Conservation (phyloP, 2,797 vertebrate genomes). For the Crocodylus rhombifer region DNA sequence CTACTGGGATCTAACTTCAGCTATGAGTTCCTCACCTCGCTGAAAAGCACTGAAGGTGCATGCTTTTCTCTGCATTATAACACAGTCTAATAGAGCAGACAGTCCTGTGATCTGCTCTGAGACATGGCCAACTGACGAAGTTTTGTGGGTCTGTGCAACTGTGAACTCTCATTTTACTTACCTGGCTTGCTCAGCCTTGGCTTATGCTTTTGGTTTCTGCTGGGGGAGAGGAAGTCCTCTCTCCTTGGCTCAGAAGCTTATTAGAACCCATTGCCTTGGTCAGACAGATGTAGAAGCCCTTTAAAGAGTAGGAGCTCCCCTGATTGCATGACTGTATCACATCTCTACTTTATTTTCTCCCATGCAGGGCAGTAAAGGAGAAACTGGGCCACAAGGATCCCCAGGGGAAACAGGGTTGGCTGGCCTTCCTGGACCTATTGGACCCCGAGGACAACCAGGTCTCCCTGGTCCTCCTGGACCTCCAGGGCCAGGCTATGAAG, state of each 20-base stretch:
- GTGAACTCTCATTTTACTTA: neutral
- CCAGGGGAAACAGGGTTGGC: slow-evolving; percentile 87
- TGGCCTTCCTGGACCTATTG: slow-evolving; percentile 91
- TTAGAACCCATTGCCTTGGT: no score
- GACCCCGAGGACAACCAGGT: slow-evolving; percentile 89
- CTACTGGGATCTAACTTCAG: neutral
- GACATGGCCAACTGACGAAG: neutral
- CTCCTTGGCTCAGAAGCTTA: neutral
- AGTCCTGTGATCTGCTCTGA: neutral
- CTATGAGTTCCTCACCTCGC: neutral
- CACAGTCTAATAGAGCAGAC: neutral
- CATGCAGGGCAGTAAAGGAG: slow-evolving; percentile 82
- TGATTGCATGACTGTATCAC: neutral
- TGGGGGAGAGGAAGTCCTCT: neutral
- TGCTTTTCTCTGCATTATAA: neutral
- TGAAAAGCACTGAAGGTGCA: neutral
- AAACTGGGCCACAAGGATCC: slow-evolving; percentile 80
- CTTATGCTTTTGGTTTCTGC: neutral
- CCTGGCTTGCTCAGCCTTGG: neutral
- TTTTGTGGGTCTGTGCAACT: neutral
- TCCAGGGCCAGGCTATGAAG: slow-evolving; percentile 79
- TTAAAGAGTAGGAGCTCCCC: rapidly evolving
- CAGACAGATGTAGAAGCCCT: neutral
- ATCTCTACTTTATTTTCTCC: neutral
- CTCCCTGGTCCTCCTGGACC: slow-evolving; percentile 87